Conservation (phyloP, 1,140 invertebrate species). For the Meloidogyne chitwoodi region DNA sequence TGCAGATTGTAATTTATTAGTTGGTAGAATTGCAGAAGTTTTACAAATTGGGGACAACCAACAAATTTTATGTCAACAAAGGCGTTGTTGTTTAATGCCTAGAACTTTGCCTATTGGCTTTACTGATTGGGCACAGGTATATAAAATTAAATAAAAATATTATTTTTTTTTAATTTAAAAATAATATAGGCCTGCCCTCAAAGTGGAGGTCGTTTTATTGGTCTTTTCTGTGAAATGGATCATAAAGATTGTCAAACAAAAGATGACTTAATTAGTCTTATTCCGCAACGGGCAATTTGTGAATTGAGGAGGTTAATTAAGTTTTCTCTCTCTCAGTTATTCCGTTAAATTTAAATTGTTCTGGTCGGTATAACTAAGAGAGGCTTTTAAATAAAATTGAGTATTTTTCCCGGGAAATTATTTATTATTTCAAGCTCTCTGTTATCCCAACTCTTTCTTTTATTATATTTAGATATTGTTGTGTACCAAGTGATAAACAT, state of each 20-base stretch:
- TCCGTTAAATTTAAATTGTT: too few species aligned
- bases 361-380: too few species aligned
- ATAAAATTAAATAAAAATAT: not conserved
- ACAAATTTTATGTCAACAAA: conserved; percentile 3
- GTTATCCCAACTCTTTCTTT: too few species aligned
- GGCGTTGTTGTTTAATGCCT: conserved; percentile 14
- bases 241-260: not conserved
- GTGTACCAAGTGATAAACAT: not conserved
- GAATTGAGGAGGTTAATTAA: not conserved
- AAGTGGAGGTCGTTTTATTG: not conserved
- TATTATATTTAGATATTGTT: conserved; percentile 5
- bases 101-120: not conserved
- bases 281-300: not conserved
- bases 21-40: not conserved
- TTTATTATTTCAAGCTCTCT: too few species aligned
- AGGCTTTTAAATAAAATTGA: too few species aligned
- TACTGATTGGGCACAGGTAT: conserved; percentile 12
- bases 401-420: too few species aligned
- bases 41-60: not conserved
- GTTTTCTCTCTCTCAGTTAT: too few species aligned
- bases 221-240: not conserved
- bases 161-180: not conserved
- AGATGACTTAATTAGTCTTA: not conserved
- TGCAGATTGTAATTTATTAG: conserved; percentile 7
- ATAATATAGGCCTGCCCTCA: not conserved